Conservation (phyloP, 2,888 invertebrate genomes). For the Ophion ventricosus region DNA sequence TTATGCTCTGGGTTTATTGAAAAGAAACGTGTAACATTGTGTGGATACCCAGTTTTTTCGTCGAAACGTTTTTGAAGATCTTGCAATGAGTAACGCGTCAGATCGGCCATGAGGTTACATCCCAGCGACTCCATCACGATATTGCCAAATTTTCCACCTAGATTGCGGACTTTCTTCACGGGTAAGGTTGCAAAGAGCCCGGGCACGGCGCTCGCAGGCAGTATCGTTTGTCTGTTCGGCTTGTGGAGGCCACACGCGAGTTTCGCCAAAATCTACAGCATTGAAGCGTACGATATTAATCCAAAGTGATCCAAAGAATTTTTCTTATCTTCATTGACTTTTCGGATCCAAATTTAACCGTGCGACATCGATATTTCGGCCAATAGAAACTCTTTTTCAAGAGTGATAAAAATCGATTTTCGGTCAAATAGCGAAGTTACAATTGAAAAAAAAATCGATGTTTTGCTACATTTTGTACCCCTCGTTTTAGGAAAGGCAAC, state of each 20-base stretch:
- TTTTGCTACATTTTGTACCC: too few relatives aligned
- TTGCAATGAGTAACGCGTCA: constrained; percentile 88
- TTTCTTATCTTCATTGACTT: background rate
- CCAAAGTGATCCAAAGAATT: background rate
- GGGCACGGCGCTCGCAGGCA: constrained; percentile 89
- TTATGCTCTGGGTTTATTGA: background rate
- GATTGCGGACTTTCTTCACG: constrained; percentile 92
- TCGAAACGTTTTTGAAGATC: constrained; percentile 91
- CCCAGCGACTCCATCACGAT: constrained; percentile 89
- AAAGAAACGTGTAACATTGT: background rate
- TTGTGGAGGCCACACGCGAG: constrained; percentile 96
- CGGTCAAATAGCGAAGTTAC: too few relatives aligned
- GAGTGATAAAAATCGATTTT: too few relatives aligned
- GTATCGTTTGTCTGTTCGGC: constrained; percentile 95
- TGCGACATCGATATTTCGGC: too few relatives aligned
- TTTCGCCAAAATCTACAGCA: constrained; percentile 92
- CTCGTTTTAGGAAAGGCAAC: too few relatives aligned
- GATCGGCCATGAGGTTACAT: constrained; percentile 92
- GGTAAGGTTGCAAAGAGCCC: constrained; percentile 86
- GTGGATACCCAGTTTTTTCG: constrained; percentile 92
- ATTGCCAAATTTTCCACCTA: constrained; percentile 97
- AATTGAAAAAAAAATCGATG: too few relatives aligned
- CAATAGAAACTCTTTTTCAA: too few relatives aligned
- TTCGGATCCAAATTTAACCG: background rate
- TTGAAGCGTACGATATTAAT: background rate